phyloP scores from a whole-genome alignment of 2,113 vertebrate species.

The Semnornis frantzii region DNA sequence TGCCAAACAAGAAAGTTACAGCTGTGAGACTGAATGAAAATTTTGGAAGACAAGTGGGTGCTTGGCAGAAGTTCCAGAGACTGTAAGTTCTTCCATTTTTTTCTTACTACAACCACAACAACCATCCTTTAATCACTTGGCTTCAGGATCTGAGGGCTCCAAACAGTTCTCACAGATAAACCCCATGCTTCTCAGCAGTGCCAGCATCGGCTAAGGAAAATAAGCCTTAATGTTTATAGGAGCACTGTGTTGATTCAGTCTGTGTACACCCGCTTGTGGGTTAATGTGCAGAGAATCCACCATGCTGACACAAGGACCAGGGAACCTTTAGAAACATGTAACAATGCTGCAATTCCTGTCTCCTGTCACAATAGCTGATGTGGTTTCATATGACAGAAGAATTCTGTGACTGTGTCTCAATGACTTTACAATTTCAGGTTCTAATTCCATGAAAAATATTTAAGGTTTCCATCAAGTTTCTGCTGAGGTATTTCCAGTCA shows the following conservation, averaged over 20 bases:
- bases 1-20: background rate
- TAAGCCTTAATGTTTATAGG: background rate
- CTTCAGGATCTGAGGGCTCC: background rate
- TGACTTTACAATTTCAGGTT: background rate
- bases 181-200: background rate
- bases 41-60: background rate
- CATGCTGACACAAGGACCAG: background rate
- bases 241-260: background rate
- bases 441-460: background rate
- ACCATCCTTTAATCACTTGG: background rate
- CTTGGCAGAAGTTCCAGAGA: background rate
- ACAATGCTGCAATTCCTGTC: conserved; percentile 15
- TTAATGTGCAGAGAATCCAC: background rate
- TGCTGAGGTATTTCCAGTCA: background rate
- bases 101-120: background rate
- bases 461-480: background rate
- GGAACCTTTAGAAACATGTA: background rate
- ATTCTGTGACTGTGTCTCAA: background rate
- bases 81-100: background rate
- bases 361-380: conserved; percentile 28
- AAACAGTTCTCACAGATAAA: background rate
- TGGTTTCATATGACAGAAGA: background rate
- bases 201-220: background rate
- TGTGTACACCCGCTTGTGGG: background rate
- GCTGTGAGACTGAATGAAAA: background rate